Conservation (phyloP, 2,113 vertebrate species). For the Psilopsiagon aurifrons region DNA sequence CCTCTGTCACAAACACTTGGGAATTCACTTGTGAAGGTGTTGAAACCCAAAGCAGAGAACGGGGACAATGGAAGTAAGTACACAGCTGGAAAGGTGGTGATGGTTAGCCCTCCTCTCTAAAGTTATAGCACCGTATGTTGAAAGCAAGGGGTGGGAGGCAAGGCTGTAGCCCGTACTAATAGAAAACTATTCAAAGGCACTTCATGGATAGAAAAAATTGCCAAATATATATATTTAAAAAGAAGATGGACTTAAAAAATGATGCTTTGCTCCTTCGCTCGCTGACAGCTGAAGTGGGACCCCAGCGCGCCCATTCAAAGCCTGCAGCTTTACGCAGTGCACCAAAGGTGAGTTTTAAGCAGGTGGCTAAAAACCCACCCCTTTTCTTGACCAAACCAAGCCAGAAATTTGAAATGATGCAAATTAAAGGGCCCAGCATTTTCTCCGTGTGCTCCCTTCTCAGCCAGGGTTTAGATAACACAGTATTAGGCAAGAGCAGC, state of each 20-base stretch:
- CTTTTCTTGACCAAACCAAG: conserved; percentile 7
- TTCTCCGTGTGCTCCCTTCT: conserved; percentile 22
- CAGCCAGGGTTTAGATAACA: background rate
- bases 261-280: conserved; percentile 60
- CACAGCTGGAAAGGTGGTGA: conserved; percentile 14
- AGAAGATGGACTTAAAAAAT: conserved; percentile 53
- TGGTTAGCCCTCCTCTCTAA: conserved; percentile 69
- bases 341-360: background rate
- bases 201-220: conserved; percentile 78
- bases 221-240: conserved; percentile 70
- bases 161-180: conserved; percentile 62
- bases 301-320: background rate
- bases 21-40: background rate
- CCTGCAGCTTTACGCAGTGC: background rate
- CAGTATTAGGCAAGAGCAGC: conserved; percentile 44
- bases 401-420: conserved; percentile 36
- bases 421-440: conserved; percentile 53
- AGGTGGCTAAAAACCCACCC: background rate
- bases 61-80: background rate
- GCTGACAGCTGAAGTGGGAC: conserved; percentile 59
- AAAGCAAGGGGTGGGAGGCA: conserved; percentile 64
- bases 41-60: conserved; percentile 37
- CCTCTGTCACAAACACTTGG: background rate
- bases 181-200: conserved; percentile 80
- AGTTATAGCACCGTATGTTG: conserved; percentile 77